These are phyloP conservation scores for Pseudomyrmex gracilis DNA, from an alignment of 1,140 invertebrate species.

Conservation along the genomic window DNA sequence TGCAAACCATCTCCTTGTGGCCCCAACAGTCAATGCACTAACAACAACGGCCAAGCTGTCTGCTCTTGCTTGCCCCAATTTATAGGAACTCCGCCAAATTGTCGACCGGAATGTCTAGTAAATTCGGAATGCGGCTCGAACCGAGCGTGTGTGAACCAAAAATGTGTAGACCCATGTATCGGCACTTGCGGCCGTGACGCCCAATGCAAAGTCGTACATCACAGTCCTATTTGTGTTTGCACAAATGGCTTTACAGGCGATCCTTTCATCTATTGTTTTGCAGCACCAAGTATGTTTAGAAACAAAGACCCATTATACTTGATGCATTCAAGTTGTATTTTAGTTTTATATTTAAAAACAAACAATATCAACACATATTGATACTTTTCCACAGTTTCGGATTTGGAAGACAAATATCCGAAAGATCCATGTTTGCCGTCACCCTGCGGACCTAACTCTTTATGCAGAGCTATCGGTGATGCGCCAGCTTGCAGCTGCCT, in stretches of 20 bases:
- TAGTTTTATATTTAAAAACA: too few species aligned
- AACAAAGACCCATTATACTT: background rate
- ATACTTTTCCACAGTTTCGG: constrained; percentile 38
- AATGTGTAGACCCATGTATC: constrained; percentile 92
- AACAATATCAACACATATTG: background rate
- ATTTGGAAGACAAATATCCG: constrained; percentile 70
- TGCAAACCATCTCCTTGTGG: constrained; percentile 92
- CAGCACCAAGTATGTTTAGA: constrained; percentile 80
- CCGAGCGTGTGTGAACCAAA: constrained; percentile 91
- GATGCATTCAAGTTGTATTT: background rate
- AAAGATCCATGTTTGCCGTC: constrained; percentile 84
- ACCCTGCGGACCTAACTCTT: constrained; percentile 86
- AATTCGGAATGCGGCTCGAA: constrained; percentile 90
- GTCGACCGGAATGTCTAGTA: constrained; percentile 91
- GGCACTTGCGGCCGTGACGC: constrained; percentile 91
- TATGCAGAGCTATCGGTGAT: constrained; percentile 84
- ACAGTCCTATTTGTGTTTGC: constrained; percentile 88
- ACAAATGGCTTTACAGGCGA: constrained; percentile 88
- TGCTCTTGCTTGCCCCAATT: constrained; percentile 91
- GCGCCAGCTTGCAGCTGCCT: constrained; percentile 86
- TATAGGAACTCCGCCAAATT: constrained; percentile 90
- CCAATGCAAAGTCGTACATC: constrained; percentile 88
- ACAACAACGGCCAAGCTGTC: constrained; percentile 87
- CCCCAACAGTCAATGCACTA: constrained; percentile 91
- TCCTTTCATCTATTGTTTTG: constrained; percentile 88